Evolutionary conservation across 2,888 invertebrate genomes (phyloP), one percentile per base, ranked within the genome.

Genomic region (Bombylius major): DNA sequence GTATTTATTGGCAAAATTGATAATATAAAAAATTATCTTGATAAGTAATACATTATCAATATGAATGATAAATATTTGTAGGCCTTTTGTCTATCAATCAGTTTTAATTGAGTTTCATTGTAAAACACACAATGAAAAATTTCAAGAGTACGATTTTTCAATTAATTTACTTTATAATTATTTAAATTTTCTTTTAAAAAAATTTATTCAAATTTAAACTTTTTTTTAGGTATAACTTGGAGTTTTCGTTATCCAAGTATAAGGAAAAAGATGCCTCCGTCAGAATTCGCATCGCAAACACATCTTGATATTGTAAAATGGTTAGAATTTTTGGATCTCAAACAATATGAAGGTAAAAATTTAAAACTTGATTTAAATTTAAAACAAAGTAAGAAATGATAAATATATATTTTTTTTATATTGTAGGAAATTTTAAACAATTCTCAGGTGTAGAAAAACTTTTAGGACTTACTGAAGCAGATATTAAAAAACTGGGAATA

Each of bases 371-470:
- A 23, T 23, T 39, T 39, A 9, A 44, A 36, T 14, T 36, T 7
- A 36, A 51, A 23, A 51, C 23, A 23, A 23, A 23, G 23, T 23
- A 23, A 23, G 23, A 23, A 23, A 23, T 23, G 2, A 4, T 36
- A 49, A 13, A 34, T 9, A 23, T 50, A 50, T n/a, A 50, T 14
- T 3, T 11, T 14, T 42, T 11, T 42, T 4, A n/a, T n/a, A 44
- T 32, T 13, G 32, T 42, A 59, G 65, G 68, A 9, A 61, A 70
- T 56, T 82, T 82, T 65, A 62, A 69, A 36, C 69, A 71, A 51
- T 81, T 75, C 65, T 67, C 69, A 54, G 81, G 80, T 8, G 81
- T 82, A 31, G 81, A 82, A 72, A 80, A 81, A 58, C 66, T 83
- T 57, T 66, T 82, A 59, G 72, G 77, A 55, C 71, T 78, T 62